Conservation (phyloP, 2,113 vertebrate genomes). For the Porphyrio hochstetteri region DNA sequence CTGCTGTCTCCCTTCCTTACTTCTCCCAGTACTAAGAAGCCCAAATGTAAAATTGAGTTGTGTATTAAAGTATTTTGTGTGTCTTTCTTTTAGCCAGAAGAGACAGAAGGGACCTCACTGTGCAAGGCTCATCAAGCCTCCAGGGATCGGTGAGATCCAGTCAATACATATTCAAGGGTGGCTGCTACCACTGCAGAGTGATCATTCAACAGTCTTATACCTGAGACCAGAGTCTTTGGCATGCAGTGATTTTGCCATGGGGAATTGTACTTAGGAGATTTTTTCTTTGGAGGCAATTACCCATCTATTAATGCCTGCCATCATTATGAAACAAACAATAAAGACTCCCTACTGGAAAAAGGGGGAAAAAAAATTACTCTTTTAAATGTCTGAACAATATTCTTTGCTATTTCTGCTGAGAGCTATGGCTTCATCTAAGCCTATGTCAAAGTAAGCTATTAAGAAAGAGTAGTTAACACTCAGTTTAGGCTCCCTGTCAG, state of each 20-base stretch:
- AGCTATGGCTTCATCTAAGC: not conserved
- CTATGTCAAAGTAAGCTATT: not conserved
- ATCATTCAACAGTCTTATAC: not conserved
- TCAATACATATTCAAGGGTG: not conserved
- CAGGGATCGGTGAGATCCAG: not conserved
- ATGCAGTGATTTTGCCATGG: not conserved
- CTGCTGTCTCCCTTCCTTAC: no score
- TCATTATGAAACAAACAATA: not conserved
- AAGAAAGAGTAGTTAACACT: not conserved
- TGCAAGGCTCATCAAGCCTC: not conserved
- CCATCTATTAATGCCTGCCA: not conserved
- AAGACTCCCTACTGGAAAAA: not conserved
- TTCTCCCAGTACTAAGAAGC: no score
- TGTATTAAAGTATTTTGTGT: not conserved
- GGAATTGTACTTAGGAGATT: not conserved
- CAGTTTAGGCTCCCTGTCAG: not conserved
- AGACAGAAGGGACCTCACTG: not conserved
- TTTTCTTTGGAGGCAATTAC: not conserved
- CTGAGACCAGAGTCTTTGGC: not conserved
- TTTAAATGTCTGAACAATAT: not conserved
- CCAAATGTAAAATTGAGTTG: not conserved
- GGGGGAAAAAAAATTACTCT: rapidly evolving
- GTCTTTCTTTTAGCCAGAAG: not conserved
- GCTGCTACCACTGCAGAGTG: not conserved
- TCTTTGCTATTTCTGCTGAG: not conserved